Evolutionary conservation across 2,113 vertebrate species (phyloP).

Genomic region (Ondatra zibethicus): DNA sequence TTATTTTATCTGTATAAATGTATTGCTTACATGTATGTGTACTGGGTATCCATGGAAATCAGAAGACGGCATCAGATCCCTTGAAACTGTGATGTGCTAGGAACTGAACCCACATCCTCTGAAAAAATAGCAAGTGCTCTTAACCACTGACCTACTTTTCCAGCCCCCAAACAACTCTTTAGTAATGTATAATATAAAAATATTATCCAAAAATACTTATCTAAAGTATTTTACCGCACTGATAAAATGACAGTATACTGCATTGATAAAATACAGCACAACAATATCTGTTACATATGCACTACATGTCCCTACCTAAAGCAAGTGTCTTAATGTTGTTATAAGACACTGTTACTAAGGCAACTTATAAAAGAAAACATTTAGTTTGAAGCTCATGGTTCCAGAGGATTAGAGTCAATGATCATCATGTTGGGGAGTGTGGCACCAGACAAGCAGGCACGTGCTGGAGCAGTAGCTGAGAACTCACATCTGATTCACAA

Average conservation of each 20-base stretch:
- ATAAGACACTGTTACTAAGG: neutral
- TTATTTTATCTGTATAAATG: neutral
- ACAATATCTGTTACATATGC: neutral
- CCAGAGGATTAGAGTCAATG: neutral
- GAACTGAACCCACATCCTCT: neutral
- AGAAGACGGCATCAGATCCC: neutral
- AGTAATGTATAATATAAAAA: neutral
- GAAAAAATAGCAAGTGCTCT: neutral
- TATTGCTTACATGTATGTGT: neutral
- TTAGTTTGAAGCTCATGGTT: neutral
- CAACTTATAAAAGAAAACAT: neutral
- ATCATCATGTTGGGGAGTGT: neutral
- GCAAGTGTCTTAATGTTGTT: neutral
- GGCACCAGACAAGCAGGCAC: neutral
- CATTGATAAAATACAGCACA: neutral
- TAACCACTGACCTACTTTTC: neutral
- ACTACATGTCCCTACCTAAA: neutral
- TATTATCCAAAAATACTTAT: neutral
- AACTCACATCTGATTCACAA: neutral
- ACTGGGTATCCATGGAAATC: neutral
- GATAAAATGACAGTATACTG: neutral
- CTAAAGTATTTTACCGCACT: neutral
- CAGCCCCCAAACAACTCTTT: neutral
- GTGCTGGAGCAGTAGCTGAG: neutral
- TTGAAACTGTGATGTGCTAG: neutral